Base-by-base conservation (phyloP, 2,888 invertebrate species). In the Sclerodermus sp. region DNA sequence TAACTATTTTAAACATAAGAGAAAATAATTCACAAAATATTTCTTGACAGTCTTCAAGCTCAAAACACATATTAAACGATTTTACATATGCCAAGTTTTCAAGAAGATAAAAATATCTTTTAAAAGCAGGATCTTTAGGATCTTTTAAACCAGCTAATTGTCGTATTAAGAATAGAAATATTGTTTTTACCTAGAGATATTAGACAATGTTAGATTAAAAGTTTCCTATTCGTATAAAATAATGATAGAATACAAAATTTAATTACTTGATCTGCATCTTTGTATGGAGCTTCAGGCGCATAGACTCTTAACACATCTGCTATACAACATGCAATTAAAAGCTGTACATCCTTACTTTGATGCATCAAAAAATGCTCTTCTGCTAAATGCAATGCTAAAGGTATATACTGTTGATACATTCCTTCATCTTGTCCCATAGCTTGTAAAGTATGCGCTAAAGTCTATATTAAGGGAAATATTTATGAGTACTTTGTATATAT, bases 21-120 rank as follows among this genome's bases (percentile, higher is more conserved):
- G 90, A 88, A 81, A 96, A 97, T 1, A 98, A 84, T 12, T 89
- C 89, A 73, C 93, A 93, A 81, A 97, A 96, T 68, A 98, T 95
- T 79, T 96, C 95, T 78, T 96, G 96, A 68, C 93, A 95, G 80
- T 97, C 96, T 77, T 97, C 97, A 51, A 98, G 81, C 78, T 98
- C 97, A 75, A 97, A 94, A 79, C 96, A 97, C 90, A 98, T 97
- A 79, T 97, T 97, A 80, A 98, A 97, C 0, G 96, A 95, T 79
- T 98, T 98, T 32, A 97, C 96, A 79, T 95, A 96, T 0, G 96
- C 96, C 67, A 98, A 82, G 80, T 97, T 98, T 81, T 98, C 97
- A 49, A 98, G 81, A 43, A 98, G 83, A 79, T 98, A 98, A 81
- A 97, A 97, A 80, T 97, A 97, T 62, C 96, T 85, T 78, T 97